These are phyloP conservation scores for Hemicordylus capensis DNA, from an alignment of 2,113 vertebrate genomes.

Conservation along the genomic window DNA sequence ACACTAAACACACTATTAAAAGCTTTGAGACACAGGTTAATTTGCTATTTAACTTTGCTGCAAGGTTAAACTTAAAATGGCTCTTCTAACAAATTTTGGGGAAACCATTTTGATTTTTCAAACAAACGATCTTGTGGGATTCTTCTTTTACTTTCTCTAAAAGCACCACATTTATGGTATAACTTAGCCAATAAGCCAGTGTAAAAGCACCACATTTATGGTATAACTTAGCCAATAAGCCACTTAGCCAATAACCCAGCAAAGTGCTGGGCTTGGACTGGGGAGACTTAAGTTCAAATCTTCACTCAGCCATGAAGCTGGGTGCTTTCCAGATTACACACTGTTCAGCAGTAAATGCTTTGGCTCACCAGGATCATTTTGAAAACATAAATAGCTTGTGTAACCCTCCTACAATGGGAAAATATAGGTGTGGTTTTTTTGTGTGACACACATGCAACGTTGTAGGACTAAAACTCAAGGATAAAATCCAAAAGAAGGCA, in stretches of 20 bases:
- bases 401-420: no score
- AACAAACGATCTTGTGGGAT: neutral
- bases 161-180: neutral
- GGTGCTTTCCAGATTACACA: no score
- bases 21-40: constrained; percentile 11
- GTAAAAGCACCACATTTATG: neutral
- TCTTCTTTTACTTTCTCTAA: neutral
- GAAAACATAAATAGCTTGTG: no score
- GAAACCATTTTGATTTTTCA: neutral
- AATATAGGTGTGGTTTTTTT: no score
- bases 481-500: no score
- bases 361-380: no score
- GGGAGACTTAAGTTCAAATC: neutral
- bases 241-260: no score
- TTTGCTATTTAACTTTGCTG: constrained; percentile 28
- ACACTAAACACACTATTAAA: constrained; percentile 2
- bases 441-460: no score
- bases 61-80: neutral
- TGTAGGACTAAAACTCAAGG: no score
- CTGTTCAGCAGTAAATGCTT: no score
- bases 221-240: neutral
- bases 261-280: neutral
- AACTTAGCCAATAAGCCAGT: neutral
- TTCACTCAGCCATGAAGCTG: neutral
- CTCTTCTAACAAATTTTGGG: constrained; percentile 3